phyloP scores from a whole-genome alignment of 2,888 invertebrate species.

The Belgica antarctica region DNA sequence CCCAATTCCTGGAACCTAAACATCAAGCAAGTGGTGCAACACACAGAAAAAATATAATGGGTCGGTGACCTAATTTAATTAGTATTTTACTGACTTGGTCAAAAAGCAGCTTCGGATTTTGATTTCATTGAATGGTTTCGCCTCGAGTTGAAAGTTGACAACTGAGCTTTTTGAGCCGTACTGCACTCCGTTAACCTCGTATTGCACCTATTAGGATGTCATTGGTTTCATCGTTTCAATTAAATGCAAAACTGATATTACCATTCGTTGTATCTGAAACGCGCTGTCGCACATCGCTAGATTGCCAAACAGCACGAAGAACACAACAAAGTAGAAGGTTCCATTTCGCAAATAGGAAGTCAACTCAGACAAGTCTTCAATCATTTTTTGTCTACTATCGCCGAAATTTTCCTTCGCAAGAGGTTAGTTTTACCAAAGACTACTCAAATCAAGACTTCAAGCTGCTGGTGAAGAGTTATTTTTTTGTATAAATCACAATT shows the following conservation, averaged over 20 bases:
- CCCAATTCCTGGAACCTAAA: conserved; percentile 72
- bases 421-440: not conserved
- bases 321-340: not conserved
- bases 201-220: conserved; percentile 24
- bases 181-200: not conserved
- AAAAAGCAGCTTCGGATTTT: conserved; percentile 5
- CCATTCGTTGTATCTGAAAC: conserved; percentile 36
- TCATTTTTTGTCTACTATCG: not conserved
- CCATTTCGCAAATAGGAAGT: too few species aligned
- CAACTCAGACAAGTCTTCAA: too few species aligned
- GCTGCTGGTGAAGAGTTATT: too few species aligned
- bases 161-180: conserved; percentile 1
- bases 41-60: conserved; percentile 81
- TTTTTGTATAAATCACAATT: too few species aligned
- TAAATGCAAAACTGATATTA: conserved; percentile 14
- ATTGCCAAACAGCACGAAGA: not conserved
- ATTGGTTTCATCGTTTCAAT: too few species aligned
- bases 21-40: conserved; percentile 72
- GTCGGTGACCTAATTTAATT: conserved; percentile 74
- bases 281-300: not conserved
- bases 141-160: conserved; percentile 35
- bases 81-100: conserved; percentile 33
- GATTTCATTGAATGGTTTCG: conserved; percentile 18
- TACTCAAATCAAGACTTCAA: too few species aligned
- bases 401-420: not conserved